Conservation (phyloP, 2,797 vertebrate genomes). For the Crenichthys baileyi region DNA sequence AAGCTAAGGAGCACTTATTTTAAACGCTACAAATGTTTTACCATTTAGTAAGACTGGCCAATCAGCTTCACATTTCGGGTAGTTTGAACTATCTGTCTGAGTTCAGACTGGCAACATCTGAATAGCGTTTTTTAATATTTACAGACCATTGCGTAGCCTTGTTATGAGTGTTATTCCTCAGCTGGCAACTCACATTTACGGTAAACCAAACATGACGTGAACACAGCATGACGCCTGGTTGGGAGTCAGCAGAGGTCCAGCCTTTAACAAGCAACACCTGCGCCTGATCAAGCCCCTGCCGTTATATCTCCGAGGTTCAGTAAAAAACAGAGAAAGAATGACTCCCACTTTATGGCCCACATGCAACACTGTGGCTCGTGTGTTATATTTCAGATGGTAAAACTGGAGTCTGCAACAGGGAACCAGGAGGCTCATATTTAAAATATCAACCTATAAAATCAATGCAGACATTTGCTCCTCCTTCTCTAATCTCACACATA, state of each 20-base stretch:
- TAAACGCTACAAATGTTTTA: constrained; percentile 12
- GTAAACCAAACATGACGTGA: constrained; percentile 50
- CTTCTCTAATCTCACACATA: constrained; percentile 4
- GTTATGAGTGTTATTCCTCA: constrained; percentile 20
- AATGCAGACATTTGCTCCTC: constrained; percentile 5
- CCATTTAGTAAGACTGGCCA: background rate
- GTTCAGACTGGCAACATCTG: constrained; percentile 26
- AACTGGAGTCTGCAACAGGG: constrained; percentile 3
- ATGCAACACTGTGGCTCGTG: constrained; percentile 33
- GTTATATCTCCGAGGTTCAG: constrained; percentile 49
- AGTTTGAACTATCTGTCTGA: background rate
- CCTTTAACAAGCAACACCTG: constrained; percentile 63
- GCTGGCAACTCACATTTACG: constrained; percentile 40
- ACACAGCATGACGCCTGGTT: constrained; percentile 46
- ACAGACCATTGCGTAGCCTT: constrained; percentile 10
- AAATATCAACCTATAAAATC: constrained; percentile 27
- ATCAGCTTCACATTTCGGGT: background rate
- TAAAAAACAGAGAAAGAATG: constrained; percentile 30
- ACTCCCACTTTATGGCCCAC: constrained; percentile 30
- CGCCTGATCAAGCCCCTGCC: constrained; percentile 49
- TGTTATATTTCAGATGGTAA: constrained; percentile 26
- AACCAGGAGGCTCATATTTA: constrained; percentile 19
- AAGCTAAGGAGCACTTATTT: constrained; percentile 38
- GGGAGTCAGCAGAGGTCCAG: constrained; percentile 46
- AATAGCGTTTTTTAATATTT: constrained; percentile 10